A percentile compares a stretch with the other conserved stretches of the same genome.
phyloP scores from a whole-genome alignment of 2,888 invertebrate species.

The Lobophora halterata region DNA sequence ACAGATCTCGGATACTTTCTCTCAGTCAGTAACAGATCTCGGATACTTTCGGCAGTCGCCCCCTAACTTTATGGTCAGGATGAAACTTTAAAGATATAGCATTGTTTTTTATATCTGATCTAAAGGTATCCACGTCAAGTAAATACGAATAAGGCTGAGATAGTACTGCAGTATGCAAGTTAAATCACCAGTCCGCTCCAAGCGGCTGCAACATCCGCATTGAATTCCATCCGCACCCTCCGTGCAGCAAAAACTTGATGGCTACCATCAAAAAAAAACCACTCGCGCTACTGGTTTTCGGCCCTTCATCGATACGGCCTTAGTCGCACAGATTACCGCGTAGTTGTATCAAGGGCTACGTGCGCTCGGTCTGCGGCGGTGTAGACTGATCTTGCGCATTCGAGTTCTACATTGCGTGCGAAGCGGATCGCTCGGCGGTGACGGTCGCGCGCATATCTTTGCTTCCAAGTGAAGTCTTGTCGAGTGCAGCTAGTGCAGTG shows the following conservation, averaged over 20 bases:
- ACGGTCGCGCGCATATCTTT: constrained; percentile 57
- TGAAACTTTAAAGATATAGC: too few species aligned
- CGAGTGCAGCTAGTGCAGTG: constrained; percentile 36
- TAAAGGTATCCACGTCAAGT: background rate
- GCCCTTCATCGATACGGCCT: constrained; percentile 5
- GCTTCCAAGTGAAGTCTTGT: constrained; percentile 24
- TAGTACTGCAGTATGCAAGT: background rate
- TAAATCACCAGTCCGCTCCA: background rate
- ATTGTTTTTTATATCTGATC: too few species aligned
- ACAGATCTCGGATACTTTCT: too few species aligned
- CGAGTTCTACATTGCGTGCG: constrained; percentile 58
- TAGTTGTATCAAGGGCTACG: constrained; percentile 24
- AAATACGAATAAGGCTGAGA: background rate
- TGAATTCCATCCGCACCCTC: constrained; percentile 1
- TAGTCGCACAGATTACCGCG: constrained; percentile 1
- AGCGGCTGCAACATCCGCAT: too few species aligned
- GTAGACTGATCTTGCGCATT: constrained; percentile 44
- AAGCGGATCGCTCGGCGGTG: constrained; percentile 73
- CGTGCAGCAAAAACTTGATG: constrained; percentile 5
- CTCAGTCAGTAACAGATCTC: too few species aligned
- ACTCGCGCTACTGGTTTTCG: constrained; percentile 10
- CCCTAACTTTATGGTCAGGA: too few species aligned
- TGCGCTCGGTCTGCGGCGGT: constrained; percentile 12
- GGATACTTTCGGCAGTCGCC: too few species aligned
- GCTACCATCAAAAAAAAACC: background rate